phyloP scores from a whole-genome alignment of 2,888 invertebrate genomes.

The Neuroscelio doddi region DNA sequence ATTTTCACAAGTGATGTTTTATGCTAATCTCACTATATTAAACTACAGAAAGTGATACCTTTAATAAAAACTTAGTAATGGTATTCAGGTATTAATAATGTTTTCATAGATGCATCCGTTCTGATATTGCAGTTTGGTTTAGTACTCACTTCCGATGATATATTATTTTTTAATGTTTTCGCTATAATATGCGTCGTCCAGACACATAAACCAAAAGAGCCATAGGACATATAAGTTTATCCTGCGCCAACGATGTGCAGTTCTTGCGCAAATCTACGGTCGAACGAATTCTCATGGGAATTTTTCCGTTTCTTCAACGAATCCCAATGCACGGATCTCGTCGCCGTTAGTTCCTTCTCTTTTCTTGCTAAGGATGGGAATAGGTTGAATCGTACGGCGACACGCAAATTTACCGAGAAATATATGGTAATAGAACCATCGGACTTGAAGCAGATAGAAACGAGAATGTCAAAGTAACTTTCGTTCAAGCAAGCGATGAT shows the following conservation, averaged over 20 bases:
- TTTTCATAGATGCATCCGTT: too few relatives aligned
- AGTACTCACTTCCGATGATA: too few relatives aligned
- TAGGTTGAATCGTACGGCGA: conserved; percentile 31
- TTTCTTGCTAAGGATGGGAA: conserved; percentile 25
- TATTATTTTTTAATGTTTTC: background rate
- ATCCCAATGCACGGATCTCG: conserved; percentile 29
- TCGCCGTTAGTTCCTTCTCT: conserved; percentile 22
- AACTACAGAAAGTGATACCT: too few relatives aligned
- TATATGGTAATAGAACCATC: conserved; percentile 56
- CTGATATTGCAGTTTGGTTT: too few relatives aligned
- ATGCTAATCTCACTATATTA: too few relatives aligned
- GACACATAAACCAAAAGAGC: conserved; percentile 62
- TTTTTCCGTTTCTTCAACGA: conserved; percentile 29
- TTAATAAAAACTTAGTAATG: too few relatives aligned
- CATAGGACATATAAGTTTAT: conserved; percentile 11
- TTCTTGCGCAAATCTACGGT: conserved; percentile 42
- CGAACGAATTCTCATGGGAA: conserved; percentile 33
- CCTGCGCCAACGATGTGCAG: conserved; percentile 27
- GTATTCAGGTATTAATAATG: too few relatives aligned
- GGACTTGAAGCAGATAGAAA: conserved; percentile 48
- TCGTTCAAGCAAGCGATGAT: conserved; percentile 34
- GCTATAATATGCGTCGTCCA: conserved; percentile 33
- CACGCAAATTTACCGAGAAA: conserved; percentile 57
- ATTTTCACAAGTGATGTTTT: too few relatives aligned
- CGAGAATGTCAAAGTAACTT: conserved; percentile 51